These are phyloP conservation scores for Ochotona curzoniae DNA, from an alignment of 2,113 vertebrate species.

Conservation along the genomic window DNA sequence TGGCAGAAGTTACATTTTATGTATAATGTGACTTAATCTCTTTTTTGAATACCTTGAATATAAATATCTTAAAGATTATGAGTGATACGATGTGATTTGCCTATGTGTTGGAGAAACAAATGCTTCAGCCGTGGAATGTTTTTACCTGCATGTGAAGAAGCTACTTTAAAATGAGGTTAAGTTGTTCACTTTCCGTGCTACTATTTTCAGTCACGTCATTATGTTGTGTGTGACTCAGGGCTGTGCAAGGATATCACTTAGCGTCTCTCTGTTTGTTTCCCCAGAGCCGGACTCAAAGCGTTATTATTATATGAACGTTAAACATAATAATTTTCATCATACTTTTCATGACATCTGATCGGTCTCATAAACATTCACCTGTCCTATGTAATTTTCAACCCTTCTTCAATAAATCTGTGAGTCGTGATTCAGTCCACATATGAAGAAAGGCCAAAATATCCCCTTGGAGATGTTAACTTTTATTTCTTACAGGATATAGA, in stretches of 20 bases:
- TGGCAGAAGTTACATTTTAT: slow-evolving; percentile 11
- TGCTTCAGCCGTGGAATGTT: neutral
- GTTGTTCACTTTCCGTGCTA: neutral
- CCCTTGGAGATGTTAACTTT: neutral
- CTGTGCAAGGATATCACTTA: neutral
- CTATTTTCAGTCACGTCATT: neutral
- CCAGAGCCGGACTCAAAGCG: neutral
- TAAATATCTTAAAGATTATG: neutral
- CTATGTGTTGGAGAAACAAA: neutral
- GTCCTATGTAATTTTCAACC: neutral
- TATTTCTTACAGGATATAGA: neutral
- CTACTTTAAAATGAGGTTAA: neutral
- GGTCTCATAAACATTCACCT: neutral
- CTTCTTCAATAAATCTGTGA: neutral
- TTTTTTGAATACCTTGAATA: neutral
- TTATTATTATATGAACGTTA: neutral
- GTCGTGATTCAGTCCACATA: neutral
- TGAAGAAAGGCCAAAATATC: neutral
- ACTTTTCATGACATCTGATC: neutral
- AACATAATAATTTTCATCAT: neutral
- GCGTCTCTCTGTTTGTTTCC: neutral
- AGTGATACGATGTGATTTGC: neutral
- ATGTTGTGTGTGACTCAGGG: neutral
- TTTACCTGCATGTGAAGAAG: neutral
- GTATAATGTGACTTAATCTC: neutral